Percentiles rank a stretch among this genome's conserved stretches.
phyloP scores from a whole-genome alignment of 2,888 invertebrate species.

The Toxonevra muliebris region DNA sequence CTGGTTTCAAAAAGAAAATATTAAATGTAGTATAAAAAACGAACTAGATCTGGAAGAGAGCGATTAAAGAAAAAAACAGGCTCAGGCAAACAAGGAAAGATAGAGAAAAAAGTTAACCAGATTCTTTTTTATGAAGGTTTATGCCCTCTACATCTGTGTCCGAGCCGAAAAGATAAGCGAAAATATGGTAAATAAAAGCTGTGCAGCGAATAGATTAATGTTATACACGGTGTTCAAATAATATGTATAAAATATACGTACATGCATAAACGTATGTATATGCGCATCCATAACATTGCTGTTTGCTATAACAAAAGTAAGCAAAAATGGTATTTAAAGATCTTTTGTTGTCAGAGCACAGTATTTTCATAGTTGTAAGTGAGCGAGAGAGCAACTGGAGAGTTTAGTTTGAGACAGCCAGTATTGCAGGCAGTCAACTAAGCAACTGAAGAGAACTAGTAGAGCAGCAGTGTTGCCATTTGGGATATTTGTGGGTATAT shows the following conservation, averaged over 20 bases:
- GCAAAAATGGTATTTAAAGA: not conserved
- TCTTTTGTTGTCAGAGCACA: not conserved
- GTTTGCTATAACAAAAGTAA: not conserved
- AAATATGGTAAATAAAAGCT: not conserved
- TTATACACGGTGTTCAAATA: too few species aligned
- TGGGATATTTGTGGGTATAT: too few species aligned
- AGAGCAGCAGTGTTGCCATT: too few species aligned
- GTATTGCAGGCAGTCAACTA: too few species aligned
- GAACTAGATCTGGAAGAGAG: too few species aligned
- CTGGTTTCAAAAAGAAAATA: too few species aligned
- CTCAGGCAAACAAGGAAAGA: not conserved
- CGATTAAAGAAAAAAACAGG: too few species aligned
- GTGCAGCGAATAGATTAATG: too few species aligned
- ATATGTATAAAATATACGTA: too few species aligned
- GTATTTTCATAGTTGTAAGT: not conserved
- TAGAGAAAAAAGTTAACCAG: not conserved
- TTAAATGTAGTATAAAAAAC: too few species aligned
- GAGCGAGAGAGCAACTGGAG: not conserved
- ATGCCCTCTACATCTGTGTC: not conserved
- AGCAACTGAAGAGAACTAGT: too few species aligned
- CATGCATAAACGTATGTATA: too few species aligned
- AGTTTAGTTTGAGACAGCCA: not conserved
- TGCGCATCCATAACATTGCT: not conserved
- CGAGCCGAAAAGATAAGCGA: not conserved
- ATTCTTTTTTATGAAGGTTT: not conserved